A percentile compares a stretch with the other conserved stretches of the same genome.
Evolutionary conservation across 2,888 invertebrate genomes (phyloP).

Genomic region (Hypselothyrea guttata): DNA sequence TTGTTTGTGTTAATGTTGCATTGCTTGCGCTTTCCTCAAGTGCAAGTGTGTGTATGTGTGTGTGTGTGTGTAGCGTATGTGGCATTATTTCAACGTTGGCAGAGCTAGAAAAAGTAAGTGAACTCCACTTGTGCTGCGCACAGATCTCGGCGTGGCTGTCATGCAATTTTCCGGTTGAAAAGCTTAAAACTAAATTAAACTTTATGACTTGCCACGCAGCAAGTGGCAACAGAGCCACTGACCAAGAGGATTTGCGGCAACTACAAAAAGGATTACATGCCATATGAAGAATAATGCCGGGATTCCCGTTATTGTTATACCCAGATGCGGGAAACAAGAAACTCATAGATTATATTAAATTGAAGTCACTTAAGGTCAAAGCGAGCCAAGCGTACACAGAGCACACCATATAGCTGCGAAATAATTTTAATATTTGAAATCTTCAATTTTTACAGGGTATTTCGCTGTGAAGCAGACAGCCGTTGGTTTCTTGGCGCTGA

Average conservation of each 20-base stretch:
- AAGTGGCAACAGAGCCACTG: conserved; percentile 27
- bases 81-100: too few species aligned
- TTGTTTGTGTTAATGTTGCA: conserved; percentile 8
- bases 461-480: neutral
- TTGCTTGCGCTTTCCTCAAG: conserved; percentile 14
- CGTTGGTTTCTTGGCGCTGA: conserved; percentile 16
- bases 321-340: conserved; percentile 14
- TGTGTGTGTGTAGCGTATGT: conserved; percentile 14
- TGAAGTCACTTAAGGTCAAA: neutral
- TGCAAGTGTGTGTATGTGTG: conserved; percentile 6
- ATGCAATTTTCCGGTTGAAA: conserved; percentile 77
- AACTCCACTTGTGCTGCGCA: conserved; percentile 28
- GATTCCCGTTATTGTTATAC: conserved; percentile 48
- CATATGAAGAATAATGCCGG: conserved; percentile 71
- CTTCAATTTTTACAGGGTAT: conserved; percentile 4
- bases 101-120: conserved; percentile 50
- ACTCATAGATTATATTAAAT: neutral
- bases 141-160: conserved; percentile 39
- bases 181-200: conserved; percentile 78
- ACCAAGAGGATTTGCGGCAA: conserved; percentile 67
- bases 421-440: too few species aligned
- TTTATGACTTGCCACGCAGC: conserved; percentile 70
- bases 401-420: too few species aligned
- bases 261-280: conserved; percentile 73
- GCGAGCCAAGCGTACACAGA: too few species aligned